These are phyloP conservation scores for Girardinichthys multiradiatus DNA, from an alignment of 2,113 vertebrate species.

Conservation along the genomic window DNA sequence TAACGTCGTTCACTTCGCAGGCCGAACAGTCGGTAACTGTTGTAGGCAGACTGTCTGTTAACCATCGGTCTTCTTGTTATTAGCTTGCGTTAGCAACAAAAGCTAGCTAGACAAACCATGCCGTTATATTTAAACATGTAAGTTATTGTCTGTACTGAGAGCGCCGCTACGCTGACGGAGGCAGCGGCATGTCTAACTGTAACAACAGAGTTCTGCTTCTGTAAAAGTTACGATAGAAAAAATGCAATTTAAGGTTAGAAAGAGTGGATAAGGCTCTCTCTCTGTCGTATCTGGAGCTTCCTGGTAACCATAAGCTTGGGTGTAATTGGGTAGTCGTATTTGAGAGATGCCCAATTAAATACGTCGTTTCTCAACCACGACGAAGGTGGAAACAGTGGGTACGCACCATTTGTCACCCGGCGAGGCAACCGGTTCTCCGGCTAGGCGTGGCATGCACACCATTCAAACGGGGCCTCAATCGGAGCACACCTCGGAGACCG, in stretches of 20 bases:
- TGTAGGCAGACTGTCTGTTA: too few relatives aligned
- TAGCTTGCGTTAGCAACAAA: not conserved
- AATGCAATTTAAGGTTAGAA: not conserved
- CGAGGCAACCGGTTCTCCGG: not conserved
- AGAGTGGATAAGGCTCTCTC: not conserved
- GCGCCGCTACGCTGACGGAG: too few relatives aligned
- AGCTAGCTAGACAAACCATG: not conserved
- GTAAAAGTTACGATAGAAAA: not conserved
- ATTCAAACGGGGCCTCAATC: too few relatives aligned
- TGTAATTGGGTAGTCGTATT: constrained; percentile 38
- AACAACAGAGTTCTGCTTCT: not conserved
- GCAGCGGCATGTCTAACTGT: not conserved
- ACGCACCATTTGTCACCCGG: not conserved
- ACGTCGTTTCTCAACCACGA: constrained; percentile 19
- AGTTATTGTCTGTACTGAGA: too few relatives aligned
- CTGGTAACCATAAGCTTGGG: constrained; percentile 58
- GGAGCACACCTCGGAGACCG: too few relatives aligned
- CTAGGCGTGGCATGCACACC: too few relatives aligned
- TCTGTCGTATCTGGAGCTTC: constrained; percentile 43
- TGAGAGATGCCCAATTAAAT: constrained; percentile 49
- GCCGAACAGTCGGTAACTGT: too few relatives aligned
- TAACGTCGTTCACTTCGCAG: too few relatives aligned
- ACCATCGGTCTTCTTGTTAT: too few relatives aligned
- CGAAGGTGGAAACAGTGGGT: not conserved
- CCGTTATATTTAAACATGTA: too few relatives aligned